phyloP scores from a whole-genome alignment of 2,797 vertebrate genomes.

The Malacoraja senta region DNA sequence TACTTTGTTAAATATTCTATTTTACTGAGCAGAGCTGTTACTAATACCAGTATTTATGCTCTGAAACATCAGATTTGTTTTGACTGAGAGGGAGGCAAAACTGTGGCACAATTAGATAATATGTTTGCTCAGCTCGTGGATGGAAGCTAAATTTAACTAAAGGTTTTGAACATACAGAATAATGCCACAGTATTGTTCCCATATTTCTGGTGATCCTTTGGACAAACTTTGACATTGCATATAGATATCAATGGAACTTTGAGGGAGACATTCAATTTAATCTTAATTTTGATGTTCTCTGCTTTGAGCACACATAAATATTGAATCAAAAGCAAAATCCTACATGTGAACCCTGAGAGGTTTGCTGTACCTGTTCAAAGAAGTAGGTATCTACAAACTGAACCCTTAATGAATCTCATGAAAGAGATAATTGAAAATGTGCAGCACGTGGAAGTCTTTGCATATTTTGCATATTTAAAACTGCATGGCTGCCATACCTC shows the following conservation, averaged over 20 bases:
- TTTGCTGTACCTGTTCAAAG: slow-evolving; percentile 1
- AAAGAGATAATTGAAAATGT: neutral
- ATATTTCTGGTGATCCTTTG: neutral
- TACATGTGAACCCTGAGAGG: neutral
- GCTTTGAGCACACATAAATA: neutral
- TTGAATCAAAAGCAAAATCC: neutral
- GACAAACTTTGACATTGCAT: neutral
- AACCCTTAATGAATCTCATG: neutral
- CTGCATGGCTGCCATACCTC: neutral
- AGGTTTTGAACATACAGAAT: neutral
- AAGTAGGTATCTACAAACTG: neutral
- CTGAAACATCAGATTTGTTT: neutral
- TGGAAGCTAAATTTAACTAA: neutral
- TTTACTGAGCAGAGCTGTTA: neutral
- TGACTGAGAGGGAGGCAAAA: neutral
- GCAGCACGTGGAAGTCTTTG: neutral
- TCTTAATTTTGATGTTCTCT: neutral
- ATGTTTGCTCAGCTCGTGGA: neutral
- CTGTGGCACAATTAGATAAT: slow-evolving; percentile 1
- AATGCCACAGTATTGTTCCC: too few species aligned
- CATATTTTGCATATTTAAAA: neutral
- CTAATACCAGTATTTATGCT: too few species aligned
- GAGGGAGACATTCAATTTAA: neutral
- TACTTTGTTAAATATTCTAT: neutral
- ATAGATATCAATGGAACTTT: neutral